Evolutionary conservation across 2,113 vertebrate genomes (phyloP).

Genomic region (Chrysemys picta): DNA sequence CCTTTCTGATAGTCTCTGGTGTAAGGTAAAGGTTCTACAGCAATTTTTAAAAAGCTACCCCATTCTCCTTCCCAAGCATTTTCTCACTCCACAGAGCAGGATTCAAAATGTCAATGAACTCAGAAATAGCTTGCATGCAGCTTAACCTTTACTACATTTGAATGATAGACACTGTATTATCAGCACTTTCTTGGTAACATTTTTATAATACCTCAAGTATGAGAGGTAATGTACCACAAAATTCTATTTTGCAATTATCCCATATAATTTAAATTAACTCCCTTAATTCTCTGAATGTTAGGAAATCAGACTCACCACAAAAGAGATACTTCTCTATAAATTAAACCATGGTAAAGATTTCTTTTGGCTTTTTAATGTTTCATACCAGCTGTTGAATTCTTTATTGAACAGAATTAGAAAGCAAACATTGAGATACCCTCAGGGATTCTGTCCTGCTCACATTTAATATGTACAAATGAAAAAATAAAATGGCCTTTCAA

Average conservation of each 20-base stretch:
- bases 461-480: neutral
- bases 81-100: neutral
- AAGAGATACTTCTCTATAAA: neutral
- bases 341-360: neutral
- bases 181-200: neutral
- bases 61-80: neutral
- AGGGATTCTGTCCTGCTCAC: neutral
- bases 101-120: neutral
- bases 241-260: neutral
- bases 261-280: neutral
- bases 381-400: neutral
- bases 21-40: neutral
- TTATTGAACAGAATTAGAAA: neutral
- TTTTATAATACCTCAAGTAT: neutral
- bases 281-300: neutral
- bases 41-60: neutral
- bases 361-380: neutral
- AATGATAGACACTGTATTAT: neutral
- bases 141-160: neutral
- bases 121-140: neutral
- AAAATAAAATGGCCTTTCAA: neutral
- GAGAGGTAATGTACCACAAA: neutral
- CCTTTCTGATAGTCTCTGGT: neutral
- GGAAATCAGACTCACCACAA: neutral
- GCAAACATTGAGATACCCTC: neutral